Evolutionary conservation across 1,140 invertebrate genomes (phyloP).

Genomic region (Pseudomyrmex pallidus): DNA sequence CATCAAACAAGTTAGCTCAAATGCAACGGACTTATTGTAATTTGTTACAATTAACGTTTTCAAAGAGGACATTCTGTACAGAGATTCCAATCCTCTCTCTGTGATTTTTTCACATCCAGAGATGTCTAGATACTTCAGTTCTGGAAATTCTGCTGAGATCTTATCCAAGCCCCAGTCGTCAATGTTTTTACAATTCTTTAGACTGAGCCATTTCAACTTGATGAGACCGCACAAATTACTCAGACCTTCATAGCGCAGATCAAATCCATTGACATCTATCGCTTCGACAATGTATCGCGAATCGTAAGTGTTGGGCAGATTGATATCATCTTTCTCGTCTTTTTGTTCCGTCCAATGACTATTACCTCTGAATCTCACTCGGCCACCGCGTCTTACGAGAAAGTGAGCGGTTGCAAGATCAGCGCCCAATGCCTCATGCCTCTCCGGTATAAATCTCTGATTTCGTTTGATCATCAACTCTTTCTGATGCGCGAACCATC

Average conservation of each 20-base stretch:
- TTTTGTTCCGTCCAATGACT: slow-evolving; percentile 86
- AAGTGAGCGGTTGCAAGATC: slow-evolving; percentile 92
- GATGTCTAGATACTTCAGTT: slow-evolving; percentile 90
- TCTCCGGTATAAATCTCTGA: slow-evolving; percentile 84
- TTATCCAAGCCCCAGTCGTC: slow-evolving; percentile 92
- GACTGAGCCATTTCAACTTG: slow-evolving; percentile 88
- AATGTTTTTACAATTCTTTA: slow-evolving; percentile 87
- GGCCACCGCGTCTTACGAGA: slow-evolving; percentile 88
- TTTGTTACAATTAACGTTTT: slow-evolving; percentile 86
- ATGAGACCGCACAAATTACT: slow-evolving; percentile 88
- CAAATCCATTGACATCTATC: slow-evolving; percentile 88
- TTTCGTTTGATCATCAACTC: slow-evolving; percentile 75
- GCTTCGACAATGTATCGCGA: slow-evolving; percentile 87
- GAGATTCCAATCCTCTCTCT: slow-evolving; percentile 87
- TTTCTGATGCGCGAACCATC: slow-evolving; percentile 83
- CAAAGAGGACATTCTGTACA: slow-evolving; percentile 87
- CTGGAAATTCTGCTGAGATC: slow-evolving; percentile 86
- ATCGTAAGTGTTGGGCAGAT: slow-evolving; percentile 87
- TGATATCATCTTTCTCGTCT: slow-evolving; percentile 83
- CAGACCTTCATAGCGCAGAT: slow-evolving; percentile 90
- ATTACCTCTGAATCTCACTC: slow-evolving; percentile 88
- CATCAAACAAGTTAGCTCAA: slow-evolving; percentile 87
- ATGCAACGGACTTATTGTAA: slow-evolving; percentile 70
- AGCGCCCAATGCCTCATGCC: slow-evolving; percentile 86
- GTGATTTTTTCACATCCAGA: slow-evolving; percentile 89